Base-by-base conservation (phyloP, 2,113 vertebrate species). In the Nothocercus nigrocapillus region DNA sequence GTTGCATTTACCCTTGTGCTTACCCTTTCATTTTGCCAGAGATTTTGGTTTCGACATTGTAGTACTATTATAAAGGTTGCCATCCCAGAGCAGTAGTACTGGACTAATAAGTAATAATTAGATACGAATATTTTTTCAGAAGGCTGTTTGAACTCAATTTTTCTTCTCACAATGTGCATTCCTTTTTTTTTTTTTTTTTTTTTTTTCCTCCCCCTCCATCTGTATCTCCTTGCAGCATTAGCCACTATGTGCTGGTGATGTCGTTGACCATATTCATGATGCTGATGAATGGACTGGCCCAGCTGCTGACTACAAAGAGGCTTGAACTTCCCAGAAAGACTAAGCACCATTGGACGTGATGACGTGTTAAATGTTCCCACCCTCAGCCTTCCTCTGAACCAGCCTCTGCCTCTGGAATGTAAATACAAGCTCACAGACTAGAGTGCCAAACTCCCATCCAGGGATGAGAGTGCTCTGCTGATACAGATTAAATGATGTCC, bases 211-310 rank as follows among this genome's bases (percentile, higher is more conserved):
- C n/a, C n/a, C n/a, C n/a, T n/a, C 66, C 1, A 81, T 19, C 18
- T 70, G 13, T 95, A 12, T 72, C 64, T 89, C 47, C 59, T 97
- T 97, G 32, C 97, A 99, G 99, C 96, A 99, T 99, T 91, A 99
- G 99, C 93, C 99, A 99, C 94, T 99, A 99, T 18, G 99, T 99
- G 78, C 99, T 99, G 21, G 99, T 99, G 96, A 99, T 99, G 99
- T 99, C 98, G 0, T 98, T 99, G 98, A 99, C 99, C 76, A 99
- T 99, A 95, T 99, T 99, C 86, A 97, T 99, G 93, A 98, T 99
- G 98, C 88, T 99, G 77, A 98, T 99, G 91, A 99, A 98, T 73
- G 96, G 99, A 90, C 91, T 99, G 85, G 99, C 98, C 20, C 99
- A 99, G 92, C 88, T 98, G 66, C 97, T 99, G 81, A 99, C 98